phyloP scores from a whole-genome alignment of 1,140 invertebrate genomes.

The Eupeodes corollae region DNA sequence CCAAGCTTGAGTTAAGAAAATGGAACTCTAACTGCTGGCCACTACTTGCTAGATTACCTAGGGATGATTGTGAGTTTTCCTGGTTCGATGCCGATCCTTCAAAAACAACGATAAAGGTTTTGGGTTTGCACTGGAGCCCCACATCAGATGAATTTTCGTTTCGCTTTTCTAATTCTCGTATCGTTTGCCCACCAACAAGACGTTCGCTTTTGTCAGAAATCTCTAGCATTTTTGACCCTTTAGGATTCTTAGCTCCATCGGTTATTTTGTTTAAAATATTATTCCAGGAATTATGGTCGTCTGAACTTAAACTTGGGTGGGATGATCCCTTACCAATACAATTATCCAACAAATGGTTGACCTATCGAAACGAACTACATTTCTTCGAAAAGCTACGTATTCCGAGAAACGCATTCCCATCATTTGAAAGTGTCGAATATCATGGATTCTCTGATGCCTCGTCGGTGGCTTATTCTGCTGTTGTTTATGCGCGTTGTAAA shows the following conservation, averaged over 20 bases:
- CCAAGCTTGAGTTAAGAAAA: slow-evolving; percentile 22
- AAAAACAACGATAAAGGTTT: background rate
- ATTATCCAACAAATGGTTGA: too few species aligned
- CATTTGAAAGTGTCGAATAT: too few species aligned
- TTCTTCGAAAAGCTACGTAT: too few species aligned
- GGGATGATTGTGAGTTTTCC: slow-evolving; percentile 2
- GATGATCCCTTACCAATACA: too few species aligned
- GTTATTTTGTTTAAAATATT: background rate
- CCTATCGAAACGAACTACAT: too few species aligned
- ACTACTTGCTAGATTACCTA: slow-evolving; percentile 13
- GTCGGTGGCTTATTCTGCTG: too few species aligned
- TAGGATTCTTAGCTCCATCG: slow-evolving; percentile 25
- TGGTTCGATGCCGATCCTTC: background rate
- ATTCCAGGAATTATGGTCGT: background rate
- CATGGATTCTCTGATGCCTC: too few species aligned
- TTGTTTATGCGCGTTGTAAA: too few species aligned
- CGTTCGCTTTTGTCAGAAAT: slow-evolving; percentile 19
- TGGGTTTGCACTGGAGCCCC: slow-evolving; percentile 24
- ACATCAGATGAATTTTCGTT: slow-evolving; percentile 9
- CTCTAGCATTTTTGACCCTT: slow-evolving; percentile 24
- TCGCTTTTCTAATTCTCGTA: background rate
- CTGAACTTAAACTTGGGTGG: too few species aligned
- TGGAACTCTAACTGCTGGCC: slow-evolving; percentile 21
- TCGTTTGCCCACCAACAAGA: slow-evolving; percentile 12
- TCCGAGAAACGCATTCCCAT: too few species aligned